These are phyloP conservation scores for Balanococcus diminutus DNA, from an alignment of 2,888 invertebrate genomes.

Conservation along the genomic window DNA sequence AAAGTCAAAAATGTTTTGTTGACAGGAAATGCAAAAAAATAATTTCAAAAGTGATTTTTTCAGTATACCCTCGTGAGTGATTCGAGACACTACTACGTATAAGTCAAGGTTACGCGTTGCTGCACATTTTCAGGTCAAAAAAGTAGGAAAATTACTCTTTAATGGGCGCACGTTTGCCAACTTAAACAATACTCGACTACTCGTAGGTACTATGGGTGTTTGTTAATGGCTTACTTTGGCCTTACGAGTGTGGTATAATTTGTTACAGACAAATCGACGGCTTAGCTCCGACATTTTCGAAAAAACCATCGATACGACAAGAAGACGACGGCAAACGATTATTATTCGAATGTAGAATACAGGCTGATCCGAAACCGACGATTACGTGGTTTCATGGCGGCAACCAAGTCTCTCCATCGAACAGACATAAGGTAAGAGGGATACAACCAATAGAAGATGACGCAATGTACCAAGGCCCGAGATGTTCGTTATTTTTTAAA, in stretches of 20 bases:
- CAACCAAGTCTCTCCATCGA: constrained; percentile 76
- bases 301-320: constrained; percentile 96
- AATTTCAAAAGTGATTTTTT: not conserved
- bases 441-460: no score
- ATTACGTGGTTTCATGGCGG: constrained; percentile 92
- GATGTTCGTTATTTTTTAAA: not conserved
- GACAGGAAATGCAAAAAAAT: not conserved
- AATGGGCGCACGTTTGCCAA: not conserved
- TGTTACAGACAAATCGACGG: constrained; percentile 92
- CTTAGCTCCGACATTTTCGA: constrained; percentile 95
- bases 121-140: not conserved
- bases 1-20: not conserved
- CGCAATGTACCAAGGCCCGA: not conserved
- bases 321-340: constrained; percentile 94
- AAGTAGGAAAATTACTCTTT: not conserved
- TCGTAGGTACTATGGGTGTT: no score
- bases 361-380: constrained; percentile 88
- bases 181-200: not conserved
- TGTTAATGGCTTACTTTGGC: not conserved
- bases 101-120: not conserved
- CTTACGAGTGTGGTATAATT: not conserved
- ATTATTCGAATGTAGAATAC: constrained; percentile 92
- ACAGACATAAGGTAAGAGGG: constrained; percentile 80
- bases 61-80: no score
- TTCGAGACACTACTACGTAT: no score